Evolutionary conservation across 2,797 vertebrate species (phyloP).

Genomic region (Mallotus villosus): DNA sequence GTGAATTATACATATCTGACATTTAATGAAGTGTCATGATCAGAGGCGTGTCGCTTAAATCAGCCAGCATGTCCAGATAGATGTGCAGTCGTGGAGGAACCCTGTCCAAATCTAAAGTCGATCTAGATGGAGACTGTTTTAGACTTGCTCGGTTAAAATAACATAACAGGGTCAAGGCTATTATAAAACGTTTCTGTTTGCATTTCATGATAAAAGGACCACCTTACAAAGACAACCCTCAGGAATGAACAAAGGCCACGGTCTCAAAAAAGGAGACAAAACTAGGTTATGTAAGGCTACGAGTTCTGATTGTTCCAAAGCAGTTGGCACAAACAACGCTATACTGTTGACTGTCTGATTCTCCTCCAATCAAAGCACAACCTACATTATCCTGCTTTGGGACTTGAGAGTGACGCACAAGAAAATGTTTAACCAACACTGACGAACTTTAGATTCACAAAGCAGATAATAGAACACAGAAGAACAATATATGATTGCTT

Average conservation of each 20-base stretch:
- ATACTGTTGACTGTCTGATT: conserved; percentile 39
- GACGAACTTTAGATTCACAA: too few species aligned
- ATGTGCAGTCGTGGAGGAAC: background rate
- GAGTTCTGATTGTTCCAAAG: conserved; percentile 54
- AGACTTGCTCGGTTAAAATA: background rate
- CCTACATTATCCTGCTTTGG: conserved; percentile 42
- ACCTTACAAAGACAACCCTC: conserved; percentile 35
- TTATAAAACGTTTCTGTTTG: conserved; percentile 34
- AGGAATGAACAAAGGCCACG: conserved; percentile 36
- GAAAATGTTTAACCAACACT: too few species aligned
- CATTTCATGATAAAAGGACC: conserved; percentile 29
- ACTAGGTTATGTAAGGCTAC: conserved; percentile 45
- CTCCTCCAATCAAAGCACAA: conserved; percentile 36
- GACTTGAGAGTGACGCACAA: too few species aligned
- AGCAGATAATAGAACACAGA: too few species aligned
- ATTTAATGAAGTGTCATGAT: too few species aligned
- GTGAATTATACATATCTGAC: too few species aligned
- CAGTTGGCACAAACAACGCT: conserved; percentile 49
- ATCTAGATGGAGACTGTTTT: conserved; percentile 1
- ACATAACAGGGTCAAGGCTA: conserved; percentile 29
- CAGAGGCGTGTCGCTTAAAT: background rate
- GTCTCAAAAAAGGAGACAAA: conserved; percentile 31
- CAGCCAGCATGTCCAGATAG: background rate
- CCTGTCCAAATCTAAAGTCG: background rate
- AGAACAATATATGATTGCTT: background rate